A percentile compares a stretch with the other conserved stretches of the same genome.
Evolutionary conservation across 2,113 vertebrate species (phyloP).

Genomic region (Theropithecus gelada): DNA sequence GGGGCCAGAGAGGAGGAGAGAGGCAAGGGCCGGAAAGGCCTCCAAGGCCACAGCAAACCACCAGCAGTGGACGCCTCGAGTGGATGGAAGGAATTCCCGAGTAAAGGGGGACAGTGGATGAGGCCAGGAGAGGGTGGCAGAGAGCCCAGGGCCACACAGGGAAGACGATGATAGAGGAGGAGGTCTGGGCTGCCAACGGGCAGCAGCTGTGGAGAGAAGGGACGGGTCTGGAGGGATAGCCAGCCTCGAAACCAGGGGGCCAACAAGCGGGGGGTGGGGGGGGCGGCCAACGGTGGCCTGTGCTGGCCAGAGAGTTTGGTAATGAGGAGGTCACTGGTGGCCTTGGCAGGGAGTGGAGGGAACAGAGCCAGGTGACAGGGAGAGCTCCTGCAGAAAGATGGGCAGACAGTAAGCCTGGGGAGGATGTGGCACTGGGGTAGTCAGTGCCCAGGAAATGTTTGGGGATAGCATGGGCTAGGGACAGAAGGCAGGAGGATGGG

Average conservation of each 20-base stretch:
- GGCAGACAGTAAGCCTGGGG: background rate
- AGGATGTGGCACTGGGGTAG: too few species aligned
- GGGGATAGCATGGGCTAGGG: background rate
- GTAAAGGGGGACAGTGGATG: background rate
- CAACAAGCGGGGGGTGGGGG: too few species aligned
- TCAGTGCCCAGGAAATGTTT: background rate
- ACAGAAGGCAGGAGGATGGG: too few species aligned
- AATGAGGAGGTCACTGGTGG: background rate
- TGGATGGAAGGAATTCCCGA: too few species aligned
- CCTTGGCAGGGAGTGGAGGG: background rate
- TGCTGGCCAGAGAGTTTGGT: background rate
- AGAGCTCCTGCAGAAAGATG: background rate
- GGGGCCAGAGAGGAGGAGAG: background rate
- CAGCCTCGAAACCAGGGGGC: accelerated
- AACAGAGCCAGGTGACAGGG: background rate
- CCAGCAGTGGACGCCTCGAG: accelerated
- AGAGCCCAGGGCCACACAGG: background rate
- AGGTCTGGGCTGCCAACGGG: accelerated
- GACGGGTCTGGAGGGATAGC: too few species aligned
- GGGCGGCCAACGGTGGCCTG: accelerated
- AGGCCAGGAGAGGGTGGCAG: accelerated
- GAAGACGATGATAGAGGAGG: background rate
- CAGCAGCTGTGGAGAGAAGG: accelerated
- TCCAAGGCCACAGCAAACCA: background rate
- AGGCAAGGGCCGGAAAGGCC: background rate